These are phyloP conservation scores for Platalea minor DNA, from an alignment of 2,797 vertebrate genomes.

Conservation along the genomic window DNA sequence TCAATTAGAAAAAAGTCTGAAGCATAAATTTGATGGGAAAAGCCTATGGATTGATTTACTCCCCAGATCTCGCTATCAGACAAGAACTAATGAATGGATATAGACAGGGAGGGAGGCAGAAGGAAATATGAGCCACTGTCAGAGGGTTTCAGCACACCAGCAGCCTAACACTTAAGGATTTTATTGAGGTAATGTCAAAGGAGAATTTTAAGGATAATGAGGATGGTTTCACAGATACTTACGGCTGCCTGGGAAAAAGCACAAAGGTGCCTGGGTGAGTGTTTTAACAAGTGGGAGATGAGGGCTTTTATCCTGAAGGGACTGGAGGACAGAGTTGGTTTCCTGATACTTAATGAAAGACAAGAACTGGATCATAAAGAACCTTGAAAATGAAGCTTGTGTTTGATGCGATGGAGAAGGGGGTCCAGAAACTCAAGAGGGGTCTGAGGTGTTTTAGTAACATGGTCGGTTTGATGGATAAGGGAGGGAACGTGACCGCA, in stretches of 20 bases:
- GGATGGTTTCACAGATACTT: slow-evolving; percentile 21
- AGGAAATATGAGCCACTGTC: slow-evolving; percentile 5
- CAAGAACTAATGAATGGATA: neutral
- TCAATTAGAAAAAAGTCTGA: neutral
- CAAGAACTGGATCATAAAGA: neutral
- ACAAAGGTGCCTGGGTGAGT: slow-evolving; percentile 18
- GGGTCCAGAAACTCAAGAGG: neutral
- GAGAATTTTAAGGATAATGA: slow-evolving; percentile 51
- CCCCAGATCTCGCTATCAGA: neutral
- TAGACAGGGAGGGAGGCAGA: neutral
- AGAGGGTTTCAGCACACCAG: neutral
- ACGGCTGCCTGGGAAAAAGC: slow-evolving; percentile 1
- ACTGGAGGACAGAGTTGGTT: neutral
- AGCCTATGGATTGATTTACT: neutral
- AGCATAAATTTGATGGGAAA: neutral
- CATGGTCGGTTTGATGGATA: neutral
- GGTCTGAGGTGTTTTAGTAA: neutral
- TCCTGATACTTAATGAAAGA: neutral
- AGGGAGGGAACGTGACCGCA: rapidly evolving
- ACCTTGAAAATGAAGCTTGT: neutral
- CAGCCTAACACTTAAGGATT: neutral
- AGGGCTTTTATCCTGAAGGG: slow-evolving; percentile 4
- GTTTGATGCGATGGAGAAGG: neutral
- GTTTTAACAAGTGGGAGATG: slow-evolving; percentile 33
- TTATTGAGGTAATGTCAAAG: slow-evolving; percentile 5